phyloP scores from a whole-genome alignment of 2,797 vertebrate species.

The Tolypeutes matacus region DNA sequence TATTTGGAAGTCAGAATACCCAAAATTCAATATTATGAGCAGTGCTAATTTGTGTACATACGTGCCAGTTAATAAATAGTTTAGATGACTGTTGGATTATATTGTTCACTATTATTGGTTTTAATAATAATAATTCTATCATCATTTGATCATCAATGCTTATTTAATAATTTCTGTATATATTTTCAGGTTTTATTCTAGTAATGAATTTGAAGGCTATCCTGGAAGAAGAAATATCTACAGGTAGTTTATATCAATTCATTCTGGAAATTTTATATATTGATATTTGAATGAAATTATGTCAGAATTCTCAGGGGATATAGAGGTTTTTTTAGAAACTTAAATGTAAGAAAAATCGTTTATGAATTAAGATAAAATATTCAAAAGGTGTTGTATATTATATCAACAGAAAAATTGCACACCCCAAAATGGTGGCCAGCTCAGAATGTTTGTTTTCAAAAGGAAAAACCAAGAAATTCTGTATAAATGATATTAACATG shows the following conservation, averaged over 20 bases:
- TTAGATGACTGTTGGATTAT: background rate
- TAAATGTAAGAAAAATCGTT: conserved; percentile 25
- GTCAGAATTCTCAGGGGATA: background rate
- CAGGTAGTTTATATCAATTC: conserved; percentile 85
- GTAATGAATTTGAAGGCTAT: conserved; percentile 91
- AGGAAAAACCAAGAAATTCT: conserved; percentile 28
- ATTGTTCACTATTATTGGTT: background rate
- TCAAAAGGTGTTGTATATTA: background rate
- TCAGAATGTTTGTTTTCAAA: conserved; percentile 53
- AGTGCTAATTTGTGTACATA: background rate
- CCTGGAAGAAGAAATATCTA: conserved; percentile 91
- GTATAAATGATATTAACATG: conserved; percentile 18
- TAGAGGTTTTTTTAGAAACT: background rate
- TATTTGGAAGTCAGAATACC: background rate
- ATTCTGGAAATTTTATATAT: conserved; percentile 6
- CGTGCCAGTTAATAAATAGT: background rate
- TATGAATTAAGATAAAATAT: conserved; percentile 43
- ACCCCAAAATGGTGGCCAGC: background rate
- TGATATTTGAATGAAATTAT: conserved; percentile 54
- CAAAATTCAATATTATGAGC: background rate
- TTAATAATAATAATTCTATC: background rate
- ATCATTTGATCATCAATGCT: conserved; percentile 61
- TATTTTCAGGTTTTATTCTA: conserved; percentile 90
- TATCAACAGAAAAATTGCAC: conserved; percentile 20
- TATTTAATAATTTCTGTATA: conserved; percentile 83